Base-by-base conservation (phyloP, 2,888 invertebrate genomes). In the Rotaria socialis region DNA sequence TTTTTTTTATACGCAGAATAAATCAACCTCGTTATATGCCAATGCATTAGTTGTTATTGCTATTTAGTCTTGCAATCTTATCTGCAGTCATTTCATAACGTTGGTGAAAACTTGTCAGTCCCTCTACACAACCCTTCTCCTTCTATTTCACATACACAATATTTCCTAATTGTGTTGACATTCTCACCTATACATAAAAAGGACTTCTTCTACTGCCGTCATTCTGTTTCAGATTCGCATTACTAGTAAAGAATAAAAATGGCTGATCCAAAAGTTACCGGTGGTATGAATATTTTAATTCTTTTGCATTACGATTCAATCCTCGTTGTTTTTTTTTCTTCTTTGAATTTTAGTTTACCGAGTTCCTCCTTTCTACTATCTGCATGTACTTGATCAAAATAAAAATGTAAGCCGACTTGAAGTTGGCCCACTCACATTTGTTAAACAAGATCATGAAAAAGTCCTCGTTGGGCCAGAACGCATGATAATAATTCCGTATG, bases 371-470 rank as follows among this genome's bases (percentile, higher is more conserved):
- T 91, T 91, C 88, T 90, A 89, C 88, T 92, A 92, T 89, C 89
- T 92, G 85, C 92, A 92, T 89, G 92, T 92, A n/a, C 88, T 92
- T 27, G 92, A 92, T 88, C 91, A 92, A 88, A 92, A 92, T 87
- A 90, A 90, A 52, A 92, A 92, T 89, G 91, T 92, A 52, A 92
- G 92, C 7, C 88, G 91, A 84, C 89, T 92, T 50, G 84, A 55
- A 84, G 55, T 84, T 52, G 92, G 92, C 55, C 92, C 92, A 50
- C 90, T 91, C 89, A 92, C 92, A 24, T 92, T 90, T 89, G 90
- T 92, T 87, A 88, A 92, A 75, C 91, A 92, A 88, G 92, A 92
- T 88, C 92, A 92, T 91, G 92, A 92, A 88, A 90, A 91, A 92
- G 92, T 88, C 22, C 2, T 55, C 10, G 35, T 84, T 19, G 52